Conservation (phyloP, 2,888 invertebrate species). For the Hermodice carunculata region DNA sequence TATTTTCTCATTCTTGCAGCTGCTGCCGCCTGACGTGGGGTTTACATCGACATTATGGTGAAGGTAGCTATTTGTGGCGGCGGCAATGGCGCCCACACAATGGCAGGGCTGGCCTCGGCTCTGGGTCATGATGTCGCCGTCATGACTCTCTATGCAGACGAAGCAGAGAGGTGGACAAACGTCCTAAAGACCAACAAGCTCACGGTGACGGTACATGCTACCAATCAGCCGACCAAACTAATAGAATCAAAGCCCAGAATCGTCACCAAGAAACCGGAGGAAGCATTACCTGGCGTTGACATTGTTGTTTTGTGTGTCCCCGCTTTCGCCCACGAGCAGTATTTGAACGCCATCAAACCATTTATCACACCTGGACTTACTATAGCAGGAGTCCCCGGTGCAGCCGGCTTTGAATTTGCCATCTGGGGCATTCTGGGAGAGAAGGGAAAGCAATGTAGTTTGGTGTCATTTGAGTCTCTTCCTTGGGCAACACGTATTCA, state of each 20-base stretch:
- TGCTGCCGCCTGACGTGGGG: too few relatives aligned
- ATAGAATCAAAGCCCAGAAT: constrained; percentile 30
- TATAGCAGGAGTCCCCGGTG: constrained; percentile 55
- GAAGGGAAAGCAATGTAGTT: constrained; percentile 33
- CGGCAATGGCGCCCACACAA: constrained; percentile 58
- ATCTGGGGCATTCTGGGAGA: constrained; percentile 45
- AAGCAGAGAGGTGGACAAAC: constrained; percentile 45
- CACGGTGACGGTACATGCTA: constrained; percentile 7
- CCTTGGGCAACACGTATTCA: constrained; percentile 53
- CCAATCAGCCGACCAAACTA: background rate
- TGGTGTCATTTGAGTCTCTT: constrained; percentile 53
- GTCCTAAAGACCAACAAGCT: constrained; percentile 15
- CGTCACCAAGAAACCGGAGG: constrained; percentile 43
- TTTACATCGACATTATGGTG: constrained; percentile 6
- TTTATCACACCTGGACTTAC: constrained; percentile 47
- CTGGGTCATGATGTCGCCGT: constrained; percentile 47
- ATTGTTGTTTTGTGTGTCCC: constrained; percentile 54
- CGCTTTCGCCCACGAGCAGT: constrained; percentile 56
- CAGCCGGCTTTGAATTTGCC: constrained; percentile 54
- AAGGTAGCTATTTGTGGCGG: constrained; percentile 48
- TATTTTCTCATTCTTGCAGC: too few relatives aligned
- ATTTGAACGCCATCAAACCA: constrained; percentile 47
- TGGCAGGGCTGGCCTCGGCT: constrained; percentile 47
- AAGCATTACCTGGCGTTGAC: constrained; percentile 46
- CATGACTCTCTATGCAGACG: constrained; percentile 51